Conservation (phyloP, 1,140 invertebrate genomes). For the Brachionus angularis region DNA sequence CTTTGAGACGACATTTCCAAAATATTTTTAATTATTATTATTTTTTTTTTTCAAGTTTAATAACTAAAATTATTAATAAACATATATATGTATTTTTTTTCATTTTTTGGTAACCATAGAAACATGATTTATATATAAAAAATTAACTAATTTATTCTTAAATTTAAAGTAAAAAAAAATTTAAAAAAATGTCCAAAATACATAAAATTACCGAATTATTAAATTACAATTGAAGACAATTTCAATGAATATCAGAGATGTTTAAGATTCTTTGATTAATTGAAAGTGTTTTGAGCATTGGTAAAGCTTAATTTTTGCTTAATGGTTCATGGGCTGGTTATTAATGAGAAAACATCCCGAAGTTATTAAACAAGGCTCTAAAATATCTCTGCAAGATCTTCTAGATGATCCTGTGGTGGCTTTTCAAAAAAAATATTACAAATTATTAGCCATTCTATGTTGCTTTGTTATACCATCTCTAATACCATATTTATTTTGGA, state of each 20-base stretch:
- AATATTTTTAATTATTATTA: neutral
- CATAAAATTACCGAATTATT: too few species aligned
- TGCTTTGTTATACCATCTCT: slow-evolving; percentile 81
- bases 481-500: slow-evolving; percentile 77
- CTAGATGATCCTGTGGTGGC: slow-evolving; percentile 73
- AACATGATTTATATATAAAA: too few species aligned
- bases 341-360: slow-evolving; percentile 82
- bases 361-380: slow-evolving; percentile 76
- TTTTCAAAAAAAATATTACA: slow-evolving; percentile 71
- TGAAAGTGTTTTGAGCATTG: too few species aligned
- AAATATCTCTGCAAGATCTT: slow-evolving; percentile 81
- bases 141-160: too few species aligned
- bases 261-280: too few species aligned
- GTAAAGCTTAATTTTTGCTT: slow-evolving; percentile 95
- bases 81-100: too few species aligned
- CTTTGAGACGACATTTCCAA: neutral
- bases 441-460: slow-evolving; percentile 70
- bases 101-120: too few species aligned
- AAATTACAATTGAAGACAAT: too few species aligned
- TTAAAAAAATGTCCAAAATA: too few species aligned
- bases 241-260: too few species aligned
- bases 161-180: too few species aligned
- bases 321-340: slow-evolving; percentile 91
- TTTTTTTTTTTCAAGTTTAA: neutral
- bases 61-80: too few species aligned